A percentile compares a stretch with the other conserved stretches of the same genome.
Conservation (phyloP, 2,113 vertebrate genomes). For the Chelonoidis abingdonii region DNA sequence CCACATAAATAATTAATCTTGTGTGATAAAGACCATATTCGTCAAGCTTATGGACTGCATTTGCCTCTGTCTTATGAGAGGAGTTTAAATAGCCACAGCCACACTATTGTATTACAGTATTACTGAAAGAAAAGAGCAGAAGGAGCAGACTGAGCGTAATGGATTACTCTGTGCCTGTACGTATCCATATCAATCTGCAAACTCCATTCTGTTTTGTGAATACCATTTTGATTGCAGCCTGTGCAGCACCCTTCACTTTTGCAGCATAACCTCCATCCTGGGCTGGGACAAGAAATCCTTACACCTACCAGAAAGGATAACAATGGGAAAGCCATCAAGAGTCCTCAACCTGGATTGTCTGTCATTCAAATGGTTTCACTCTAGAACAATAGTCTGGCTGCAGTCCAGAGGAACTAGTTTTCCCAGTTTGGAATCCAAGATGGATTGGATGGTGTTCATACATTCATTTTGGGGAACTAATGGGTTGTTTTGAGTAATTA, state of each 20-base stretch:
- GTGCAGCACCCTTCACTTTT: background rate
- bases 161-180: accelerated
- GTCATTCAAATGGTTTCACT: background rate
- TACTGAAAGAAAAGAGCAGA: background rate
- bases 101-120: conserved; percentile 10
- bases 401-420: background rate
- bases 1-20: background rate
- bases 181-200: background rate
- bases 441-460: background rate
- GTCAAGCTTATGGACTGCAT: background rate
- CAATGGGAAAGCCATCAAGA: background rate
- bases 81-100: background rate
- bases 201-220: background rate
- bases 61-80: background rate
- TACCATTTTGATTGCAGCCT: background rate
- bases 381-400: background rate
- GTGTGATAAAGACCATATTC: background rate
- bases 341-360: background rate
- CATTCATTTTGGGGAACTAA: background rate
- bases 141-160: background rate
- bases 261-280: background rate
- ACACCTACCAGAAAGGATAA: background rate
- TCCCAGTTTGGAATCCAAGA: background rate
- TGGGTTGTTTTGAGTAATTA: background rate
- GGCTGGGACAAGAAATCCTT: background rate